phyloP scores from a whole-genome alignment of 2,113 vertebrate species.

The Cebus imitator region DNA sequence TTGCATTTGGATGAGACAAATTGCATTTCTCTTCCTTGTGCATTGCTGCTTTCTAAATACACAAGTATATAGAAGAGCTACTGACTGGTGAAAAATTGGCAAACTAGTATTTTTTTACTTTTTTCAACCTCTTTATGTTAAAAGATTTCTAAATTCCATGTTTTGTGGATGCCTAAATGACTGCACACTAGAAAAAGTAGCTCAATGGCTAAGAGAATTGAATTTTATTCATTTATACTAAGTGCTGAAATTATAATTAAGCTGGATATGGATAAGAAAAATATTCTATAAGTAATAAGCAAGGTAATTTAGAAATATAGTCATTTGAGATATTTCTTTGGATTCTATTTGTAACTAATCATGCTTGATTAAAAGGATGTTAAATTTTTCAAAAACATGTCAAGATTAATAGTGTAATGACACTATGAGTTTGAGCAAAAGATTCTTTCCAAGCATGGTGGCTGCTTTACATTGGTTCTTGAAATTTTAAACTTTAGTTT shows the following conservation, averaged over 20 bases:
- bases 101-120: constrained; percentile 6
- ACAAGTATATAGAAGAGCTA: neutral
- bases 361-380: constrained; percentile 21
- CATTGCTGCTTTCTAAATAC: constrained; percentile 30
- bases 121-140: neutral
- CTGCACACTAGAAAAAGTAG: neutral
- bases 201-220: neutral
- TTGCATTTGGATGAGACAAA: constrained; percentile 47
- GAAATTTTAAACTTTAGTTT: neutral
- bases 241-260: constrained; percentile 33
- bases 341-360: constrained; percentile 27
- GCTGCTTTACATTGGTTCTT: neutral
- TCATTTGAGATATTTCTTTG: neutral
- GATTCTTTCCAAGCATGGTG: neutral
- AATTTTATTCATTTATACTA: neutral
- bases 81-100: neutral
- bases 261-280: neutral
- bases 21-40: neutral
- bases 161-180: neutral
- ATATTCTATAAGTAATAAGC: neutral
- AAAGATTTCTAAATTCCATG: neutral
- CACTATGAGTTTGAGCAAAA: neutral
- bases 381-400: neutral
- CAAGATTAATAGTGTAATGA: constrained; percentile 2
- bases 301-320: neutral